A percentile compares a stretch with the other conserved stretches of the same genome.
These are phyloP conservation scores for Astreopora myriophthalma DNA, from an alignment of 64 coral and sea anemone genomes.

Conservation along the genomic window DNA sequence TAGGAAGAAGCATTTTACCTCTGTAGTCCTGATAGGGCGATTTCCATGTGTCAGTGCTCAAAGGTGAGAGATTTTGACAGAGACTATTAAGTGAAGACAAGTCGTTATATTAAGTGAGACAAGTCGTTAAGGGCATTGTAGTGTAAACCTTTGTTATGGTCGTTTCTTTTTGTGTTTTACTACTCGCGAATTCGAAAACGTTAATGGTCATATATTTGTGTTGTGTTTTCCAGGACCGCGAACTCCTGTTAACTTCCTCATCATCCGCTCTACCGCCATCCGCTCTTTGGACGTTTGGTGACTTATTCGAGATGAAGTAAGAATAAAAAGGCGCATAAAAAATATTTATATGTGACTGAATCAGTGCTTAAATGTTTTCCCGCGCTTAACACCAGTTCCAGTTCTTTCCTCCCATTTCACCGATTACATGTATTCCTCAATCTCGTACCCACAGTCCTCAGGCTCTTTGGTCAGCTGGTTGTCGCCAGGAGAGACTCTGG, in stretches of 20 bases:
- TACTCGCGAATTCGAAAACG: not conserved
- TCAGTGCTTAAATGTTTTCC: not conserved
- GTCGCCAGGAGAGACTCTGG: too few species aligned
- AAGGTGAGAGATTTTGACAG: constrained; percentile 41
- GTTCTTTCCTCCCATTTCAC: too few species aligned
- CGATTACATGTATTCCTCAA: too few species aligned
- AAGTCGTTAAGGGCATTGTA: not conserved
- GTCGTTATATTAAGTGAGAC: not conserved
- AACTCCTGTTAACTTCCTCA: constrained; percentile 80
- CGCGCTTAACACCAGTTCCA: not conserved
- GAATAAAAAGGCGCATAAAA: not conserved
- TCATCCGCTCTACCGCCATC: constrained; percentile 86
- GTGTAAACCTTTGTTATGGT: not conserved
- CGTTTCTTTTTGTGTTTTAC: not conserved
- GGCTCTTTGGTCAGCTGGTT: too few species aligned
- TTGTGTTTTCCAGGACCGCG: constrained; percentile 42
- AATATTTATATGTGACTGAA: not conserved
- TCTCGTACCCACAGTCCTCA: too few species aligned
- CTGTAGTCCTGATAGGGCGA: constrained; percentile 64
- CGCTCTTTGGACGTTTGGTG: constrained; percentile 85
- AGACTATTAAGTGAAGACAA: too few species aligned
- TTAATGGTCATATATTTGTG: not conserved
- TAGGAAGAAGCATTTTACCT: constrained; percentile 75
- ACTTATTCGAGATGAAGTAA: constrained; percentile 91
- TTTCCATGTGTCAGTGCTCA: constrained; percentile 88